A percentile compares a stretch with the other conserved stretches of the same genome.
These are phyloP conservation scores for Orycteropus afer DNA, from an alignment of 2,113 vertebrate genomes.

Conservation along the genomic window DNA sequence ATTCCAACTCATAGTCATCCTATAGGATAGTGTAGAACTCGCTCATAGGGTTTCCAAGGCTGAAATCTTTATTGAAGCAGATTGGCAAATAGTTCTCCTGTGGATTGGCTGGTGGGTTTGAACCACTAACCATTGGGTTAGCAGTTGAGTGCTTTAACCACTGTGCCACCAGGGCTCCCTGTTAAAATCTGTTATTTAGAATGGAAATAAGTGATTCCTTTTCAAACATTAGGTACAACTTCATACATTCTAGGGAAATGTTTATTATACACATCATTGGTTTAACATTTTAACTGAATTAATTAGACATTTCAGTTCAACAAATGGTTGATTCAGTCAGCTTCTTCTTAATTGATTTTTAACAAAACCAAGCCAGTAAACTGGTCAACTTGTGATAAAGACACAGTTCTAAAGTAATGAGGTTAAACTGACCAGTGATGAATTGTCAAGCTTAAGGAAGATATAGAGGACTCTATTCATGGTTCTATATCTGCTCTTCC, in stretches of 20 bases:
- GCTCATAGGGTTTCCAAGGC: neutral
- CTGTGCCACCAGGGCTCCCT: neutral
- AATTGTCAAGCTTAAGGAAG: neutral
- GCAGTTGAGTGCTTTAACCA: neutral
- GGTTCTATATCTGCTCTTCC: neutral
- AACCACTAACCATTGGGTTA: neutral
- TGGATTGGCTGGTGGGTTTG: neutral
- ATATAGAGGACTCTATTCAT: neutral
- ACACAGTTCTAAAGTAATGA: neutral
- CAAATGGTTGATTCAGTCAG: conserved; percentile 1
- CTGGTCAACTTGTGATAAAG: neutral
- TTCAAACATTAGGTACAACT: neutral
- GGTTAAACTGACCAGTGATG: neutral
- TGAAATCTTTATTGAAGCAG: neutral
- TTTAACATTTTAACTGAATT: conserved; percentile 45
- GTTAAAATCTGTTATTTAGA: neutral
- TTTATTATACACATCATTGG: neutral
- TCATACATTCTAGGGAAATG: neutral
- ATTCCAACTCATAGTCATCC: neutral
- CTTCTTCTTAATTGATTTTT: conserved; percentile 56
- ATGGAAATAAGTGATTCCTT: neutral
- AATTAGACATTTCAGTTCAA: conserved; percentile 49
- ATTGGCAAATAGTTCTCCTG: neutral
- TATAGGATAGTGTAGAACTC: neutral
- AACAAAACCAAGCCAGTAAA: neutral